phyloP scores from a whole-genome alignment of 2,888 invertebrate species.

The Cancer borealis region DNA sequence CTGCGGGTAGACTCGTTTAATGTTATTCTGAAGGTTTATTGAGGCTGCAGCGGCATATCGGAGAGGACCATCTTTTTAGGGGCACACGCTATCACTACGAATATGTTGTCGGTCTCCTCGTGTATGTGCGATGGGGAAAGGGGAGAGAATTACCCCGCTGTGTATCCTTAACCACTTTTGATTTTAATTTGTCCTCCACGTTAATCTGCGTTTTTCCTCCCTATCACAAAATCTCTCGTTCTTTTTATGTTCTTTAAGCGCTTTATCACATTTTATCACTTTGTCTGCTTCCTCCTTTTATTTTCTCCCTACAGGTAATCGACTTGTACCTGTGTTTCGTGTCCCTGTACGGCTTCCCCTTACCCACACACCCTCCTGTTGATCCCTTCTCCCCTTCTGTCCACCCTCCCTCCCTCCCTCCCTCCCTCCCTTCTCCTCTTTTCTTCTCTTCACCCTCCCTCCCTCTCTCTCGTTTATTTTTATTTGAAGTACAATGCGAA shows the following conservation, averaged over 20 bases:
- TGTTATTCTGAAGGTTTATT: background rate
- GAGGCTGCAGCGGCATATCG: background rate
- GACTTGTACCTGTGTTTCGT: background rate
- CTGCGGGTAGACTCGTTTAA: conserved; percentile 14
- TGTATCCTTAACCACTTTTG: too few relatives aligned
- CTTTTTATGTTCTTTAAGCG: background rate
- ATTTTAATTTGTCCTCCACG: background rate
- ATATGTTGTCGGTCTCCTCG: background rate
- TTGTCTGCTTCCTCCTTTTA: background rate
- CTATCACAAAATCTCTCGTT: background rate
- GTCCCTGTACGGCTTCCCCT: background rate
- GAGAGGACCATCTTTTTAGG: background rate
- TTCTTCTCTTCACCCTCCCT: background rate
- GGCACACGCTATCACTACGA: background rate
- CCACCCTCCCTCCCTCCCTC: background rate
- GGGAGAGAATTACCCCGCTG: background rate
- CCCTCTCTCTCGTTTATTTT: background rate
- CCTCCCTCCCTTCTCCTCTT: background rate
- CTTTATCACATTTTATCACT: background rate
- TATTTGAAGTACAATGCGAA: conserved; percentile 24
- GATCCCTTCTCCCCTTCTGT: background rate
- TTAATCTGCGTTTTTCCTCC: background rate
- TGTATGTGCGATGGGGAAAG: background rate
- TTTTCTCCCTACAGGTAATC: background rate
- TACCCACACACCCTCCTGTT: background rate